These are phyloP conservation scores for Cyanoderma ruficeps DNA, from an alignment of 2,113 vertebrate species.

Conservation along the genomic window DNA sequence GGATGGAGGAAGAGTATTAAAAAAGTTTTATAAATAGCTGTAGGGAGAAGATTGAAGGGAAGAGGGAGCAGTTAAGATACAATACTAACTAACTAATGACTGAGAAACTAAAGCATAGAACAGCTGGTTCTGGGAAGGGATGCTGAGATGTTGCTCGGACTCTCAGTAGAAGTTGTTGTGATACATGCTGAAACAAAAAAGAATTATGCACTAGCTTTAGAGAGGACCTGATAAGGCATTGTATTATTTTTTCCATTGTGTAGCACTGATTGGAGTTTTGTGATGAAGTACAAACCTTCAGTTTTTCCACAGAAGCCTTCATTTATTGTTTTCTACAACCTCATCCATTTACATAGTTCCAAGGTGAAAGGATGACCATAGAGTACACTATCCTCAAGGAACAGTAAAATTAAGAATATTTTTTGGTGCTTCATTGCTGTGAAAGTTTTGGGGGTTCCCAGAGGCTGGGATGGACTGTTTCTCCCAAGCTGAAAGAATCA, in stretches of 20 bases:
- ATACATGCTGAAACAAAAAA: background rate
- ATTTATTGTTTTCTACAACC: background rate
- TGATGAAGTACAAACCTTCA: background rate
- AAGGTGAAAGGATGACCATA: background rate
- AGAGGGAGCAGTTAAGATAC: background rate
- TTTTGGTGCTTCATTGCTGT: background rate
- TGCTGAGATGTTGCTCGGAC: background rate
- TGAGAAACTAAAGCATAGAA: background rate
- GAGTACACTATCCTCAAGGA: background rate
- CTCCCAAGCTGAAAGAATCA: background rate
- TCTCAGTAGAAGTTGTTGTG: background rate
- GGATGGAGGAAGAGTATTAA: background rate
- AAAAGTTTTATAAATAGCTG: background rate
- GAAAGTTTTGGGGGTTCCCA: background rate
- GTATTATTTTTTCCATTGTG: background rate
- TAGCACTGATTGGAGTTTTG: background rate
- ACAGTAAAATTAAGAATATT: background rate
- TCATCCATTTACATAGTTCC: background rate
- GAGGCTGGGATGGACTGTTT: background rate
- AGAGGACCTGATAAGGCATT: background rate
- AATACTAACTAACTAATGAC: background rate
- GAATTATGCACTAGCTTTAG: background rate
- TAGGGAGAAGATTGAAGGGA: background rate
- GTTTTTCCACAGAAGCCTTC: background rate
- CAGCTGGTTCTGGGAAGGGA: background rate